Evolutionary conservation across 1,140 invertebrate genomes (phyloP).

Genomic region (Calycopis cecrops): DNA sequence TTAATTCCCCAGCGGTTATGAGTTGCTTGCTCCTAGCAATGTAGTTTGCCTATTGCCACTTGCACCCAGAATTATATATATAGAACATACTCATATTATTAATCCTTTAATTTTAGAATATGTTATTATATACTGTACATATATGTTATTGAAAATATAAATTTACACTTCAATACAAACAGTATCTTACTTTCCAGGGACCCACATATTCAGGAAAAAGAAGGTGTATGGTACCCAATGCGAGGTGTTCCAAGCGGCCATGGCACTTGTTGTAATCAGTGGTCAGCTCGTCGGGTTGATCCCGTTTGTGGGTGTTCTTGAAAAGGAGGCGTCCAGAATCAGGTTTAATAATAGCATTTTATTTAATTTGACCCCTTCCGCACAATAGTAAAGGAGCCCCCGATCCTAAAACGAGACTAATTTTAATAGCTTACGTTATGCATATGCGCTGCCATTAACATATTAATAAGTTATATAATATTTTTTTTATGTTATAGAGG

Average conservation of each 20-base stretch:
- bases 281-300: conserved; percentile 10
- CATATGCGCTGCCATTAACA: too few relatives aligned
- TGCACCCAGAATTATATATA: too few relatives aligned
- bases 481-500: too few relatives aligned
- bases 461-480: too few relatives aligned
- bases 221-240: not conserved
- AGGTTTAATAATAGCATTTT: not conserved
- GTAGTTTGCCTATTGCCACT: too few relatives aligned
- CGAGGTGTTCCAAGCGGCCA: conserved; percentile 3
- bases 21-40: too few relatives aligned
- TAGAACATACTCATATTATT: too few relatives aligned
- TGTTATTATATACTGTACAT: too few relatives aligned
- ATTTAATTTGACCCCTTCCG: not conserved
- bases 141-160: not conserved
- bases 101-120: too few relatives aligned
- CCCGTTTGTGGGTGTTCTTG: not conserved
- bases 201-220: not conserved
- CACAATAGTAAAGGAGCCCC: not conserved
- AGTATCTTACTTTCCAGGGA: not conserved
- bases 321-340: conserved; percentile 1
- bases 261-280: conserved; percentile 5
- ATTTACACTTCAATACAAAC: not conserved
- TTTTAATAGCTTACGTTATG: too few relatives aligned
- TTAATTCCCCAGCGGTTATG: too few relatives aligned
- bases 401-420: too few relatives aligned